Conservation (phyloP, 2,888 invertebrate species). For the Microdon myrmicae region DNA sequence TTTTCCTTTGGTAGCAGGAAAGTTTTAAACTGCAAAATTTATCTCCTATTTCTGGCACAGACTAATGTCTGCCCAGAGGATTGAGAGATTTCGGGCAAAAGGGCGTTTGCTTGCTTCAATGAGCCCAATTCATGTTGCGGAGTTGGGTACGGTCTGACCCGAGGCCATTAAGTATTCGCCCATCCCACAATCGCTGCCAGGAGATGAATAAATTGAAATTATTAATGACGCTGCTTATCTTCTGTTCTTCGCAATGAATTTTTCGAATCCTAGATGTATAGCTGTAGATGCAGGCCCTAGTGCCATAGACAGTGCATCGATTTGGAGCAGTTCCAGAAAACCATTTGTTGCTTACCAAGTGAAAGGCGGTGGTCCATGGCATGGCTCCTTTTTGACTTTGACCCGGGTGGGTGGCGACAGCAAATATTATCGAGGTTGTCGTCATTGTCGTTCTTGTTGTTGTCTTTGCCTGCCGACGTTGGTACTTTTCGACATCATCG, state of each 20-base stretch:
- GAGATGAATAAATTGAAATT: constrained; percentile 53
- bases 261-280: constrained; percentile 10
- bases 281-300: constrained; percentile 7
- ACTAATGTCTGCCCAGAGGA: constrained; percentile 27
- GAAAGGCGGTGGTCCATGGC: constrained; percentile 21
- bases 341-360: constrained; percentile 60
- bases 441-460: constrained; percentile 11
- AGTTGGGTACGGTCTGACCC: constrained; percentile 28
- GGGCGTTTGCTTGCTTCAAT: constrained; percentile 34
- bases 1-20: constrained; percentile 41
- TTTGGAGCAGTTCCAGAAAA: constrained; percentile 60
- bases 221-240: constrained; percentile 55
- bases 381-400: not conserved
- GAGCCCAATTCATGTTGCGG: constrained; percentile 23
- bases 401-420: constrained; percentile 14
- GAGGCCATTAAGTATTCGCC: constrained; percentile 25
- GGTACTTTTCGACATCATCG: too few species aligned
- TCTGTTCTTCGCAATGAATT: constrained; percentile 34
- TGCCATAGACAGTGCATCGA: constrained; percentile 48
- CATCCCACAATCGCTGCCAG: constrained; percentile 1
- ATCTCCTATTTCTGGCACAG: constrained; percentile 13
- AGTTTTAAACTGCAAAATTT: constrained; percentile 49
- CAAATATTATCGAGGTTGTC: constrained; percentile 27
- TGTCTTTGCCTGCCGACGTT: too few species aligned
- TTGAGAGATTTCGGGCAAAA: constrained; percentile 18